phyloP scores from a whole-genome alignment of 1,140 invertebrate species.

The Drosophila sucinea region DNA sequence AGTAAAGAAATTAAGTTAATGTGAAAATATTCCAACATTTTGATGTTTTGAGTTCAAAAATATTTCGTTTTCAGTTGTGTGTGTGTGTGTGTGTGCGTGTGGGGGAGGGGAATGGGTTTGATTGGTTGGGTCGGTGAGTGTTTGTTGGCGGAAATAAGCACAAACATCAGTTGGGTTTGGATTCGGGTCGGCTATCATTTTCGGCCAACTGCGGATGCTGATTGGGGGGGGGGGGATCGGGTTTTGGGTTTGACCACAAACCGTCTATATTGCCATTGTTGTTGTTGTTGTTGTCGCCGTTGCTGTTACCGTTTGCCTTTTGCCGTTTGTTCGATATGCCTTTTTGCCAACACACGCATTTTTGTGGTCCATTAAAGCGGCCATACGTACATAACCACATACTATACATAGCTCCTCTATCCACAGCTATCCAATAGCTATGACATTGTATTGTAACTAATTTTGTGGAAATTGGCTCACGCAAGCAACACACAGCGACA shows the following conservation, averaged over 20 bases:
- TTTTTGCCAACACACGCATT: conserved; percentile 64
- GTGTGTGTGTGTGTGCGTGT: background rate
- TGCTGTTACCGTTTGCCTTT: conserved; percentile 23
- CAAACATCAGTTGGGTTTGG: conserved; percentile 50
- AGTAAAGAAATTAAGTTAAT: conserved; percentile 52
- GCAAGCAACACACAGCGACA: conserved; percentile 15
- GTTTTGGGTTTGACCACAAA: conserved; percentile 25
- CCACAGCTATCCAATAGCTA: background rate
- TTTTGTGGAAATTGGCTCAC: conserved; percentile 48
- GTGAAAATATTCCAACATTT: conserved; percentile 48
- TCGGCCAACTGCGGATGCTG: conserved; percentile 52
- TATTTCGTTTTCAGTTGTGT: conserved; percentile 40
- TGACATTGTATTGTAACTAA: conserved; percentile 25
- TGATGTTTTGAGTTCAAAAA: conserved; percentile 17
- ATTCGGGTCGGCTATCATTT: conserved; percentile 62
- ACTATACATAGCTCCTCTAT: conserved; percentile 3
- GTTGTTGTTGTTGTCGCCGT: conserved; percentile 25
- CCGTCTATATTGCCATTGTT: conserved; percentile 13
- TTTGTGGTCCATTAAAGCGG: conserved; percentile 76
- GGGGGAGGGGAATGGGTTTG: background rate
- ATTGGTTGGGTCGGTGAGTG: background rate
- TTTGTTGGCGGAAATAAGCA: conserved; percentile 43
- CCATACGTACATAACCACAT: conserved; percentile 7
- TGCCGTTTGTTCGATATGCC: conserved; percentile 47
- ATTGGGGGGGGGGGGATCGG: conserved; percentile 27